A percentile compares a stretch with the other conserved stretches of the same genome.
Conservation (phyloP, 2,888 invertebrate species). For the Zonitis immaculata region DNA sequence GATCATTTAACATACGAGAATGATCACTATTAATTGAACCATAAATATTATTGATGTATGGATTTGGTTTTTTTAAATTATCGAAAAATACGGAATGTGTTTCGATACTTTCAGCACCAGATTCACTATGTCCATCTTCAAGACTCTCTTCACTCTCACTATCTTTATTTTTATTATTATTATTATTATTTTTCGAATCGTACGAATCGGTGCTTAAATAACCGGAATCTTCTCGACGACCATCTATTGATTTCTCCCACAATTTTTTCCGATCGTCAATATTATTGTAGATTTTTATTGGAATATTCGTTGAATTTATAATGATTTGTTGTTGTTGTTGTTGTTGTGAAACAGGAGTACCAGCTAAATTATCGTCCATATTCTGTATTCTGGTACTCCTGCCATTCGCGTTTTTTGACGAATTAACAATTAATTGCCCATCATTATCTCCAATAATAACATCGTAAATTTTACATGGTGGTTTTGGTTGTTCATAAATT, state of each 20-base stretch:
- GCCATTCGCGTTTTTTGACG: conserved; percentile 65
- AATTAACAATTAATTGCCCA: conserved; percentile 35
- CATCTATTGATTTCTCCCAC: conserved; percentile 25
- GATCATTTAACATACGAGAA: conserved; percentile 30
- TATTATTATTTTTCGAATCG: conserved; percentile 53
- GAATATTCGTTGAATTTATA: neutral
- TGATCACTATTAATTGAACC: conserved; percentile 42
- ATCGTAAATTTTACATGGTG: conserved; percentile 51
- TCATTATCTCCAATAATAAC: conserved; percentile 26
- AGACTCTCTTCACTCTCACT: conserved; percentile 77
- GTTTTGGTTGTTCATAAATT: conserved; percentile 59
- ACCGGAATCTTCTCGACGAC: conserved; percentile 65
- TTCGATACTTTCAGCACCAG: conserved; percentile 81
- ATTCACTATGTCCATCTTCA: conserved; percentile 78
- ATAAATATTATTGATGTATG: conserved; percentile 35
- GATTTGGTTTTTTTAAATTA: conserved; percentile 52
- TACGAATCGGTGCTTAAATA: conserved; percentile 80
- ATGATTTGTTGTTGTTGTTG: too few species aligned
- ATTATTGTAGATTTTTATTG: conserved; percentile 32
- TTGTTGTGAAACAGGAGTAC: conserved; percentile 20
- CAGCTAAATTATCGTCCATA: conserved; percentile 8
- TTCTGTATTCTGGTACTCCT: conserved; percentile 54
- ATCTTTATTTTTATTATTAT: conserved; percentile 28
- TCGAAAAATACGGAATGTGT: conserved; percentile 84
- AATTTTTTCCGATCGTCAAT: conserved; percentile 25